Conservation (phyloP, 2,888 invertebrate species). For the Timema cristinae region DNA sequence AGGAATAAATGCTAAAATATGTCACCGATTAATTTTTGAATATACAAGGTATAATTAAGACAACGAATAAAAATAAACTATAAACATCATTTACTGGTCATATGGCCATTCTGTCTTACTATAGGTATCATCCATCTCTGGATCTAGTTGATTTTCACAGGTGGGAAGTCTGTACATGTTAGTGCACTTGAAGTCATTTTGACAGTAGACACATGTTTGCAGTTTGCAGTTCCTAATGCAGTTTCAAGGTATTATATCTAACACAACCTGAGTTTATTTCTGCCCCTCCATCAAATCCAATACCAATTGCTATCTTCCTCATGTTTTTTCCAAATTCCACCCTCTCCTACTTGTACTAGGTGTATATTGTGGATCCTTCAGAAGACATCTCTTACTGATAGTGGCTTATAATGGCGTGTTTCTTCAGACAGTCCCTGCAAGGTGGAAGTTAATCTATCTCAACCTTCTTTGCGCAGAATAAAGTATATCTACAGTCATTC, state of each 20-base stretch:
- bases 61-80: too few relatives aligned
- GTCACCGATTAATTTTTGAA: too few relatives aligned
- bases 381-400: not conserved
- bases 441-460: conserved; percentile 5
- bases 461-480: not conserved
- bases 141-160: too few relatives aligned
- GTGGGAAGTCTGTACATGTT: too few relatives aligned
- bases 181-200: too few relatives aligned
- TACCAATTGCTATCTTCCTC: not conserved
- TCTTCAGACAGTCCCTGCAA: not conserved
- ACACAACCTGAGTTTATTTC: not conserved
- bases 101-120: too few relatives aligned
- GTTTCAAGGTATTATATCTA: not conserved
- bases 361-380: not conserved
- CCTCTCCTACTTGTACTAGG: not conserved
- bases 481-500: not conserved
- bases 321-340: not conserved
- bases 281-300: not conserved
- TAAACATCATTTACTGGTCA: too few relatives aligned
- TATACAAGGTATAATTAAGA: too few relatives aligned
- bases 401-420: not conserved
- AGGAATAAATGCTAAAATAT: too few relatives aligned
- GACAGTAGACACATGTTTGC: too few relatives aligned
- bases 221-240: not conserved
- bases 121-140: not conserved